A percentile compares a stretch with the other conserved stretches of the same genome.
Evolutionary conservation across 2,888 invertebrate species (phyloP).

Genomic region (Eugnorisma glareosa): DNA sequence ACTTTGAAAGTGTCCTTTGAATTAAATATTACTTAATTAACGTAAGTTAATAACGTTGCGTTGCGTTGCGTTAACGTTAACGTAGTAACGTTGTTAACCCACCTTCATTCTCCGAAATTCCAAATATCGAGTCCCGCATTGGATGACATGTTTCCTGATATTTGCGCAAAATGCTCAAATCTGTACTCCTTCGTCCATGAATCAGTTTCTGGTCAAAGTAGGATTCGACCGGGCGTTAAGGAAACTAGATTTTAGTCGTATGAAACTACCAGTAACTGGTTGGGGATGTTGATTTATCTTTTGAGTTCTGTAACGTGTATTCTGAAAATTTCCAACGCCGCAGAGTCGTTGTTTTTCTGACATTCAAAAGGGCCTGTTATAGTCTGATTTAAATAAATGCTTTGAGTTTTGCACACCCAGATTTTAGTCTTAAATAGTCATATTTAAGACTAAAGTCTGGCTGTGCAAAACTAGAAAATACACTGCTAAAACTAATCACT

Average conservation of each 20-base stretch:
- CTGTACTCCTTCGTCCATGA: slow-evolving; percentile 21
- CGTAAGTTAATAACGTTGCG: not conserved
- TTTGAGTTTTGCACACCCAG: not conserved
- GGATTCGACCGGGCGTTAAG: slow-evolving; percentile 1
- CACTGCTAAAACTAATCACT: too few species aligned
- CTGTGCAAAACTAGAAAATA: too few species aligned
- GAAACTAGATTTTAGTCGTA: slow-evolving; percentile 11
- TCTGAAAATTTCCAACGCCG: not conserved
- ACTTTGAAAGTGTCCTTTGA: too few species aligned
- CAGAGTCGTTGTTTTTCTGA: too few species aligned
- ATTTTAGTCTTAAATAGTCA: too few species aligned
- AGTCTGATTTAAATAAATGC: too few species aligned
- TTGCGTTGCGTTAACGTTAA: too few species aligned
- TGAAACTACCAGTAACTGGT: not conserved
- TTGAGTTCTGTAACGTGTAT: not conserved
- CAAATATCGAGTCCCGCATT: not conserved
- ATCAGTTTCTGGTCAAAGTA: slow-evolving; percentile 23
- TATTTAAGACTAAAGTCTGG: not conserved
- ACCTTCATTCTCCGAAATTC: not conserved
- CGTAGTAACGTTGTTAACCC: too few species aligned
- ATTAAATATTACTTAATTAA: not conserved
- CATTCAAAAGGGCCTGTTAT: too few species aligned
- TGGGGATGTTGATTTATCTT: not conserved
- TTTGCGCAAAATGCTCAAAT: slow-evolving; percentile 9
- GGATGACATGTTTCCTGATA: not conserved